Base-by-base conservation (phyloP, 2,797 vertebrate genomes). In the Poecilia picta region DNA sequence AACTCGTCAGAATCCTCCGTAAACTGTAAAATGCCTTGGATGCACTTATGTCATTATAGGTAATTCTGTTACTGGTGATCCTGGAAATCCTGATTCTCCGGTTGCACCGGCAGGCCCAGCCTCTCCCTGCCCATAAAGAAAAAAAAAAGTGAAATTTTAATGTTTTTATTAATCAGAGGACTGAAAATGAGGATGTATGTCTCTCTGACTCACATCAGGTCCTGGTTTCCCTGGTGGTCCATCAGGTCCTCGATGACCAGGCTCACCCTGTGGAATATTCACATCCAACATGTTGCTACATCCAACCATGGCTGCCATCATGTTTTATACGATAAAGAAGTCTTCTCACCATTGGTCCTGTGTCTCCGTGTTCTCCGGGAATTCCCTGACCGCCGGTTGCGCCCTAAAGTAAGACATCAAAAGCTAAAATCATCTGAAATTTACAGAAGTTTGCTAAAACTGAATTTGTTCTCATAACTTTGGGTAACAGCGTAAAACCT, bases 221-320 rank as follows among this genome's bases (percentile, higher is more conserved):
- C 98, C 98, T 74, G 97, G 70, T 94, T 98, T 99, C 86, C 98
- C 98, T n/a, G 93, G 73, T 74, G 96, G 94, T 46, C 98, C 98
- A n/a, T 99, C 97, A 53, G 97, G 97, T 64, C 98, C 98, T 82
- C 98, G 96, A 72, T 95, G 91, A 88, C 98, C 98, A 43, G 90
- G 57, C 77, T 96, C 93, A 53, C 98, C 98, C 98, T 99, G 88
- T n/a, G 47, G 36, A 73, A 43, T 0, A 51, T 2, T 13, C 1
- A 13, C 13, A 43, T 75, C 25, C 41, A 23, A 45, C n/a, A 13
- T 28, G 55, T 4, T 57, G n/a, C 5, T 64, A 64, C 62, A 36
- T 36, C 33, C 33, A 10, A 31, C 62, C 31, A 3, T 10, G 7
- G 0, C 3, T 7, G 15, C 31, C 16, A 20, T 16, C 16, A 23